Evolutionary conservation across 2,797 vertebrate species (phyloP).

Genomic region (Poecile montanus): DNA sequence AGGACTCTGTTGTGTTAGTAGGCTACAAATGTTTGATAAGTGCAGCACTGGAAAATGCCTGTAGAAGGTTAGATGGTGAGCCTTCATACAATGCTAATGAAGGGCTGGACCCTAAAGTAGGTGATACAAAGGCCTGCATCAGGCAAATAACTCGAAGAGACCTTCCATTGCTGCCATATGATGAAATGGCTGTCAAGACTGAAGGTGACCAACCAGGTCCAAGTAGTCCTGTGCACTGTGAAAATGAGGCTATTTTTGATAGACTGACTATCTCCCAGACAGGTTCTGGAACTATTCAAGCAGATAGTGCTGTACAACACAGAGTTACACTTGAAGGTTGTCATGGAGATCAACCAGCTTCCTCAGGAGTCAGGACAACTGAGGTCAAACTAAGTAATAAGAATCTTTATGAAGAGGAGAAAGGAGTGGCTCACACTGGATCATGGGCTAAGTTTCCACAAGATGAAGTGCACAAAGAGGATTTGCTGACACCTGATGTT

Average conservation of each 20-base stretch:
- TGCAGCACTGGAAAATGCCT: constrained; percentile 79
- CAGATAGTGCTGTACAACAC: constrained; percentile 70
- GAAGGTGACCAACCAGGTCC: constrained; percentile 70
- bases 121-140: constrained; percentile 77
- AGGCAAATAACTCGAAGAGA: constrained; percentile 77
- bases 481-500: constrained; percentile 48
- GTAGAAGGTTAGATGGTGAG: constrained; percentile 83
- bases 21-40: constrained; percentile 95
- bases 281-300: constrained; percentile 78
- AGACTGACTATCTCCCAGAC: constrained; percentile 81
- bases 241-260: constrained; percentile 75
- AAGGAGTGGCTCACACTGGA: constrained; percentile 81
- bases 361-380: constrained; percentile 77
- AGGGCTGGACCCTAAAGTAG: constrained; percentile 76
- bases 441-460: constrained; percentile 64
- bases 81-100: constrained; percentile 78
- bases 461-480: constrained; percentile 51
- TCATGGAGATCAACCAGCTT: constrained; percentile 62
- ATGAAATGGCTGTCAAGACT: constrained; percentile 70
- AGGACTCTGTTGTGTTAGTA: constrained; percentile 94
- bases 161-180: constrained; percentile 72
- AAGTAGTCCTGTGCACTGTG: constrained; percentile 71
- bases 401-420: constrained; percentile 82
- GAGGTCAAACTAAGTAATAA: constrained; percentile 85
- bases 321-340: constrained; percentile 70